phyloP scores from a whole-genome alignment of 2,113 vertebrate species.

The Oceanodroma tethys region DNA sequence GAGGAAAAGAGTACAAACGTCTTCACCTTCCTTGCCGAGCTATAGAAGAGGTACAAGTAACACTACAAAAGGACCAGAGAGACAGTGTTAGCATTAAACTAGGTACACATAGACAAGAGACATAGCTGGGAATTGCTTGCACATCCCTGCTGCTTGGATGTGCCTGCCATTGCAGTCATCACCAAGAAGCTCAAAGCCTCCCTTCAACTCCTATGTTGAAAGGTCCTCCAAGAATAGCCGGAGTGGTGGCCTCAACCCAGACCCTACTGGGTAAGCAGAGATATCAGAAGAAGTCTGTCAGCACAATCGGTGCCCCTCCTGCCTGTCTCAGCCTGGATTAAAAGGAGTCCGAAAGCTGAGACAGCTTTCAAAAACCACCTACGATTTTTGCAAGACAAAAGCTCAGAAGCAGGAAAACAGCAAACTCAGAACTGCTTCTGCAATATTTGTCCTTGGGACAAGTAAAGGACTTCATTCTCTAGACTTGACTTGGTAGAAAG shows the following conservation, averaged over 20 bases:
- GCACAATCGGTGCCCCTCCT: not conserved
- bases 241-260: not conserved
- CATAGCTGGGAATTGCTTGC: not conserved
- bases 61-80: conserved; percentile 76
- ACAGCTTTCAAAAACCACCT: not conserved
- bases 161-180: not conserved
- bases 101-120: fast-evolving
- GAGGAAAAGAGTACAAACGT: conserved; percentile 73
- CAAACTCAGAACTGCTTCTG: not conserved
- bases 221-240: not conserved
- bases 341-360: not conserved
- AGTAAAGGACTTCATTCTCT: not conserved
- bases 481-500: not conserved
- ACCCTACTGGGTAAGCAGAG: too few species aligned
- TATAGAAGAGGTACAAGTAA: conserved; percentile 91
- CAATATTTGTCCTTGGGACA: fast-evolving
- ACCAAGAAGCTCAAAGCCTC: not conserved
- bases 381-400: not conserved
- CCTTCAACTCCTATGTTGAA: not conserved
- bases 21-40: conserved; percentile 80
- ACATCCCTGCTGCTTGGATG: not conserved
- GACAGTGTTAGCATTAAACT: not conserved
- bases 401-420: not conserved
- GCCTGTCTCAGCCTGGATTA: not conserved
- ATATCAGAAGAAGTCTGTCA: not conserved